Conservation (phyloP, 2,113 vertebrate species). For the Calyptomena viridis region DNA sequence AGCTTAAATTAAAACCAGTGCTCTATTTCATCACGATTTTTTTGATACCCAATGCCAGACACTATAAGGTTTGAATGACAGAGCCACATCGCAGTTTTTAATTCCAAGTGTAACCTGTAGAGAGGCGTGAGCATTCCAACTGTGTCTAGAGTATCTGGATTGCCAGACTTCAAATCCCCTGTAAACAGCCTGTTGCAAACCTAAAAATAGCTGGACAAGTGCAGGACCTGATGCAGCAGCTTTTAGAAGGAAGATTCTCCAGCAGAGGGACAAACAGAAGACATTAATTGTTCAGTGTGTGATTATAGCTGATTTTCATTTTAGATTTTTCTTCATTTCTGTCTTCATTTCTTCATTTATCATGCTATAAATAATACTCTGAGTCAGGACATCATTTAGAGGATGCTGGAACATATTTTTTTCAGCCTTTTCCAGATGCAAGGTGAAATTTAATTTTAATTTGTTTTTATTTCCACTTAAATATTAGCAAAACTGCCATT, state of each 20-base stretch:
- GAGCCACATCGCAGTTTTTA: slow-evolving; percentile 51
- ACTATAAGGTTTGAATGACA: slow-evolving; percentile 57
- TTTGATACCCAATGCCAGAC: slow-evolving; percentile 34
- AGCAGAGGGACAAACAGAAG: not conserved
- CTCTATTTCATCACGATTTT: slow-evolving; percentile 38
- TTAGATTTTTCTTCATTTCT: not conserved
- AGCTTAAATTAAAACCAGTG: slow-evolving; percentile 39
- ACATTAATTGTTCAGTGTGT: not conserved
- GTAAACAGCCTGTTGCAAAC: slow-evolving; percentile 59
- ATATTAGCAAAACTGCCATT: not conserved
- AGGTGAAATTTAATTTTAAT: not conserved
- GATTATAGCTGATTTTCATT: not conserved
- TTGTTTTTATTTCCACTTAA: not conserved
- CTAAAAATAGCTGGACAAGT: slow-evolving; percentile 66
- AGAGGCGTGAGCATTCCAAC: slow-evolving; percentile 49
- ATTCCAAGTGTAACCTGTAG: slow-evolving; percentile 56
- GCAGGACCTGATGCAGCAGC: slow-evolving; percentile 56
- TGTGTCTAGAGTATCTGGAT: slow-evolving; percentile 65
- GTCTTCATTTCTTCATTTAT: not conserved
- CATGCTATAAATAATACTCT: not conserved
- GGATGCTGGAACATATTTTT: not conserved
- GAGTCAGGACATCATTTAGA: not conserved
- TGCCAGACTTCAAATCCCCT: slow-evolving; percentile 64
- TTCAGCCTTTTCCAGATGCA: not conserved
- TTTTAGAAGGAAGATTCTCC: slow-evolving; percentile 31